phyloP scores from a whole-genome alignment of 2,888 invertebrate genomes.

The Eudemis profundana region DNA sequence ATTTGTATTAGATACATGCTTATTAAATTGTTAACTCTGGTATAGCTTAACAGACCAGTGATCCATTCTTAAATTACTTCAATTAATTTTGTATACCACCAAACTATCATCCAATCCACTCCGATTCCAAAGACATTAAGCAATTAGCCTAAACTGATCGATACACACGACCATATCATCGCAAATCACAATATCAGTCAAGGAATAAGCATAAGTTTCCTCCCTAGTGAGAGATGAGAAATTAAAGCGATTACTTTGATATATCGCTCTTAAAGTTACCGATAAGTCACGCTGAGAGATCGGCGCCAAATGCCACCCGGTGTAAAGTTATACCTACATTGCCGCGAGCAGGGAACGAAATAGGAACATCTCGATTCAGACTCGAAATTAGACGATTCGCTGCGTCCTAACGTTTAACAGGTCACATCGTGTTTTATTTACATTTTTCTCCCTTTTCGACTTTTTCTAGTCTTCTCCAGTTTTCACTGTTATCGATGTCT shows the following conservation, averaged over 20 bases:
- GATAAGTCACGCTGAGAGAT: constrained; percentile 82
- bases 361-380: constrained; percentile 54
- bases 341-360: constrained; percentile 56
- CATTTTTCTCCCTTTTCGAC: no score
- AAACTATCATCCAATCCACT: no score
- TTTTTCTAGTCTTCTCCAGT: no score
- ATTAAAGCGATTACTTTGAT: constrained; percentile 85
- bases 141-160: constrained; percentile 8
- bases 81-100: no score
- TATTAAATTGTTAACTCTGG: no score
- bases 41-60: no score
- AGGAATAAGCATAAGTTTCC: constrained; percentile 74
- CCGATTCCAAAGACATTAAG: background rate
- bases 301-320: constrained; percentile 79
- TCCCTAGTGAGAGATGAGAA: constrained; percentile 81
- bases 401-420: constrained; percentile 47
- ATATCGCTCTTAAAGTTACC: constrained; percentile 81
- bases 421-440: constrained; percentile 26
- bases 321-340: constrained; percentile 81
- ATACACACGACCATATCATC: constrained; percentile 48
- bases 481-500: no score
- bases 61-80: no score
- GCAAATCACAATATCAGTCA: constrained; percentile 71
- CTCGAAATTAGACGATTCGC: constrained; percentile 63
- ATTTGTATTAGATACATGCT: no score